Base-by-base conservation (phyloP, 2,888 invertebrate species). In the Sphaeridia pumilis region DNA sequence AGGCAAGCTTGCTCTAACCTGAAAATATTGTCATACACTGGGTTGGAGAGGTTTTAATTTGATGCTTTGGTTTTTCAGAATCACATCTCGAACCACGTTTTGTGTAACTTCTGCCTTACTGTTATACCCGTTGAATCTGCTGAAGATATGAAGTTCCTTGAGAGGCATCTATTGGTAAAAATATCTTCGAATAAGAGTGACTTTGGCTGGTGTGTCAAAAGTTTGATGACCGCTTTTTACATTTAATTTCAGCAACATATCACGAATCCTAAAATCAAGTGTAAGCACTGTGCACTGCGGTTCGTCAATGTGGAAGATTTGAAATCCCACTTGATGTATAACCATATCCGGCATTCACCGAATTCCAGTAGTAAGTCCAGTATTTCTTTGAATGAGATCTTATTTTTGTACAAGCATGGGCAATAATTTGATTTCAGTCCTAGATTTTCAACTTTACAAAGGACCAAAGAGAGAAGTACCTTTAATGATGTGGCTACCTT, bases 211-310 rank as follows among this genome's bases (percentile, higher is more conserved):
- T n/a, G n/a, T n/a, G n/a, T n/a, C n/a, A n/a, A n/a, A n/a, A n/a
- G n/a, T n/a, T n/a, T n/a, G n/a, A n/a, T n/a, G n/a, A n/a, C 7
- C 7, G 31, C 31, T 31, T 31, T 31, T 35, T 31, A 31, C n/a
- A n/a, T n/a, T n/a, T n/a, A n/a, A n/a, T 36, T 51, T 25, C 21
- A 51, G 51, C 45, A 45, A 36, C 51, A 51, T 28, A 46, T 51
- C 12, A 22, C 36, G 2, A 12, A 34, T 7, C 28, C 24, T 25
- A 20, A 34, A 5, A 28, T 21, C 12, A 44, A 43, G 21, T 51
- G 51, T 21, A 2, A n/a, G 20, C 45, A 44, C 1, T 51, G 51
- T 44, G 24, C 44, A 7, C 36, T 51, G 14, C 24, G 34, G 20
- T 50, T 50, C 31, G 31, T 28, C 4, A 28, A 20, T 20, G 4